A percentile compares a stretch with the other conserved stretches of the same genome.
These are phyloP conservation scores for Taurulus bubalis DNA, from an alignment of 2,113 vertebrate species.

Conservation along the genomic window DNA sequence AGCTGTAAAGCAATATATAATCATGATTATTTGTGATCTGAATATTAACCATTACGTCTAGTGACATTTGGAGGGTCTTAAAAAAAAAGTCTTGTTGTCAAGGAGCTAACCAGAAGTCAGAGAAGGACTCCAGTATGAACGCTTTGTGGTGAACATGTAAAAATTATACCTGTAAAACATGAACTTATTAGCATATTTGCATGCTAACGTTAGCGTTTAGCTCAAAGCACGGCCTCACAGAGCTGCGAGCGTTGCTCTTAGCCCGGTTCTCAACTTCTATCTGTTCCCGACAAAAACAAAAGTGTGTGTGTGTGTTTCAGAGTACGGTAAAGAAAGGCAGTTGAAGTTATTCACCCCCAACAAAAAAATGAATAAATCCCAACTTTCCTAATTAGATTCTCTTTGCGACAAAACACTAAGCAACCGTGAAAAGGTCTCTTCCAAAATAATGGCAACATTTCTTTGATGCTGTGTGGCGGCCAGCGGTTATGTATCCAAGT, in stretches of 20 bases:
- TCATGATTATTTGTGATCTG: not conserved
- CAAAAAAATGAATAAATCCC: not conserved
- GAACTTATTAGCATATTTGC: too few species aligned
- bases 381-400: constrained; percentile 7
- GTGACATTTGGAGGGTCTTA: too few species aligned
- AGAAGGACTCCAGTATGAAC: too few species aligned
- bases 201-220: too few species aligned
- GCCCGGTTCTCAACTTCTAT: not conserved
- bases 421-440: constrained; percentile 17
- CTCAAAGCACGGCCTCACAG: too few species aligned
- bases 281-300: not conserved
- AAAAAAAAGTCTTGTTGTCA: too few species aligned
- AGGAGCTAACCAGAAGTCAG: too few species aligned
- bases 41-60: too few species aligned
- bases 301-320: not conserved
- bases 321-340: not conserved
- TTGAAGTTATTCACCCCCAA: not conserved
- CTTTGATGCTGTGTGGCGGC: not conserved
- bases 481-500: constrained; percentile 1
- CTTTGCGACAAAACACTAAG: not conserved
- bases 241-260: not conserved
- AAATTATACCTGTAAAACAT: not conserved
- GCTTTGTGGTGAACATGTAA: not conserved
- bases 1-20: not conserved
- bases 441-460: not conserved